Conservation (phyloP, 2,113 vertebrate genomes). For the Axis porcinus region DNA sequence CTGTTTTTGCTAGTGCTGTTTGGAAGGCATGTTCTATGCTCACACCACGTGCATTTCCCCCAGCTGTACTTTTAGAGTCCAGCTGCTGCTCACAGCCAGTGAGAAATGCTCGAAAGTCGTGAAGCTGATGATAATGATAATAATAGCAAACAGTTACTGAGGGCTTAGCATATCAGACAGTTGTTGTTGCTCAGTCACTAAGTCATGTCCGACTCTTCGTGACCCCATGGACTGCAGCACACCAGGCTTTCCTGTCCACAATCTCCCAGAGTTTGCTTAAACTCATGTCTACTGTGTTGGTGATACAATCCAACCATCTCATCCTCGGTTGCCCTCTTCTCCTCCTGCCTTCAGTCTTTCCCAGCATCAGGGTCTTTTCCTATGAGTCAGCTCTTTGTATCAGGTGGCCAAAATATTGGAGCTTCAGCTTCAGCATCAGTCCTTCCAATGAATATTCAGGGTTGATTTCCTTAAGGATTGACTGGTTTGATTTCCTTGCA, state of each 20-base stretch:
- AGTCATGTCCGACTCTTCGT: rapidly evolving
- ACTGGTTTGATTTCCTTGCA: not conserved
- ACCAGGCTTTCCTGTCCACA: rapidly evolving
- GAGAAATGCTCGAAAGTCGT: not conserved
- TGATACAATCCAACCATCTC: not conserved
- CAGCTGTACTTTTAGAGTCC: rapidly evolving
- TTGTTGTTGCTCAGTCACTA: not conserved
- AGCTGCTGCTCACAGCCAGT: not conserved
- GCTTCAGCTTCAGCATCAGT: not conserved
- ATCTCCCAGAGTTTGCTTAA: not conserved
- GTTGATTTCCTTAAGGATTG: not conserved
- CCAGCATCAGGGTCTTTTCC: not conserved
- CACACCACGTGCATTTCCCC: not conserved
- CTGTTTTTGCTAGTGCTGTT: too few relatives aligned
- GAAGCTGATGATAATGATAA: not conserved
- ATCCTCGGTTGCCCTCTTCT: not conserved
- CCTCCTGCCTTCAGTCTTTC: not conserved
- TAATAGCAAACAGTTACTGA: not conserved
- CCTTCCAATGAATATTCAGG: not conserved
- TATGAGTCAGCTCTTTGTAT: not conserved
- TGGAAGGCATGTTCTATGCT: not conserved
- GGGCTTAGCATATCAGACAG: not conserved
- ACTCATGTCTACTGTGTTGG: not conserved
- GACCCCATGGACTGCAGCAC: not conserved
- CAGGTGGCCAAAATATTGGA: not conserved